phyloP scores from a whole-genome alignment of 2,888 invertebrate genomes.

The Zygothrica quintamaculata region DNA sequence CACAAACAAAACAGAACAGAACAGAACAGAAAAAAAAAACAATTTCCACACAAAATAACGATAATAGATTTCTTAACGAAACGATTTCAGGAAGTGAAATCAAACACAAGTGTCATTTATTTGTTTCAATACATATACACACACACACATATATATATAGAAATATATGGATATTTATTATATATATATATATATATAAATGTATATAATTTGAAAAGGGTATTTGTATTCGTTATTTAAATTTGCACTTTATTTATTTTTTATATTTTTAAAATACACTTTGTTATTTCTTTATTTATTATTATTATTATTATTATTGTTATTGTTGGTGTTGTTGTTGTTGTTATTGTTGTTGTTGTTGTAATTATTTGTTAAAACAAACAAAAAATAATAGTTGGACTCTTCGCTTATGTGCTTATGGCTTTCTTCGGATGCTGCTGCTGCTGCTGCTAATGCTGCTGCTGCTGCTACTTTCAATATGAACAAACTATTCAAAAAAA shows the following conservation, averaged over 20 bases:
- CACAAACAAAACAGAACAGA: conserved; percentile 15
- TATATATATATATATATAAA: no score
- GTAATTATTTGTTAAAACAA: conserved; percentile 18
- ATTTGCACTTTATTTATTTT: conserved; percentile 33
- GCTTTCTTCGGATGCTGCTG: conserved; percentile 33
- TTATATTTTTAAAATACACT: conserved; percentile 23
- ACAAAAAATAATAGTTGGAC: conserved; percentile 41
- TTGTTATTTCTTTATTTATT: conserved; percentile 19
- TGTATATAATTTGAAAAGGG: conserved; percentile 15
- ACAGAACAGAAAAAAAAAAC: no score
- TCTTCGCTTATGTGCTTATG: conserved; percentile 31
- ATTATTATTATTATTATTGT: conserved; percentile 12
- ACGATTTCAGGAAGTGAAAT: conserved; percentile 20
- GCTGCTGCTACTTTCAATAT: conserved; percentile 45
- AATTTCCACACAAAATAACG: conserved; percentile 3
- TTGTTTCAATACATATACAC: conserved; percentile 8
- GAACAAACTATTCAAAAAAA: conserved; percentile 65
- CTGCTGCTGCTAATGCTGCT: conserved; percentile 33
- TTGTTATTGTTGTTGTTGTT: conserved; percentile 17
- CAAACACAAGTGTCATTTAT: conserved; percentile 39
- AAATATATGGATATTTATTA: no score
- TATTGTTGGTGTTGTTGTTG: background rate
- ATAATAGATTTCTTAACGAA: background rate
- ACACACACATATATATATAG: no score
- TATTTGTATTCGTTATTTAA: conserved; percentile 36